Conservation (phyloP, 1,140 invertebrate genomes). For the Calycopis cecrops region DNA sequence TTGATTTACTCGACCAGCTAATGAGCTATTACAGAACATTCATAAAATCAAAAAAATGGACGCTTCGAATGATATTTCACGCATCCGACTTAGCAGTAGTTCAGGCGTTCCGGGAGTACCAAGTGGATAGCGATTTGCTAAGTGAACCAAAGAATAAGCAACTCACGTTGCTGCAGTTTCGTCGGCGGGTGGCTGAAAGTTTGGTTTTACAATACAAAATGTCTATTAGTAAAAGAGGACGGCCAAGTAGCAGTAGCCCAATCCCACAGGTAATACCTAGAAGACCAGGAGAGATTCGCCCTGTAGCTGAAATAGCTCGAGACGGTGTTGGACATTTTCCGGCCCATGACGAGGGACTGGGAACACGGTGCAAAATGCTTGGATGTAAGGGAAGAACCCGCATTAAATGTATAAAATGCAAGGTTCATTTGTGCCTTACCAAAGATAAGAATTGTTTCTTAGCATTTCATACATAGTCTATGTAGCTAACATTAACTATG, state of each 20-base stretch:
- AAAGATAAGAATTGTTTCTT: conserved; percentile 34
- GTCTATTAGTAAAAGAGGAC: conserved; percentile 26
- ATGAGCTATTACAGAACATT: conserved; percentile 39
- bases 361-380: conserved; percentile 28
- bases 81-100: conserved; percentile 36
- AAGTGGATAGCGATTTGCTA: conserved; percentile 28
- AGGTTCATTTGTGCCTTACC: conserved; percentile 25
- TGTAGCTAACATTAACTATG: too few species aligned
- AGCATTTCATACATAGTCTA: conserved; percentile 28
- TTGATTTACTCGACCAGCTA: conserved; percentile 42
- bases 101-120: conserved; percentile 32
- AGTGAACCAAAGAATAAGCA: conserved; percentile 31
- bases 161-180: conserved; percentile 32
- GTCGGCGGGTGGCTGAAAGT: conserved; percentile 28
- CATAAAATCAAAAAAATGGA: conserved; percentile 36
- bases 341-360: conserved; percentile 27
- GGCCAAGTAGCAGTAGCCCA: conserved; percentile 30
- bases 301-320: conserved; percentile 28
- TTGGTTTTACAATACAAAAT: conserved; percentile 32
- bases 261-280: conserved; percentile 27
- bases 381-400: conserved; percentile 31
- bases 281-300: conserved; percentile 33
- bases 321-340: conserved; percentile 34
- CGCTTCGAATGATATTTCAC: conserved; percentile 38
- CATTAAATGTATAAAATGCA: conserved; percentile 26